These are phyloP conservation scores for Drosophila fuyamai DNA, from an alignment of 1,140 invertebrate species.

Conservation along the genomic window DNA sequence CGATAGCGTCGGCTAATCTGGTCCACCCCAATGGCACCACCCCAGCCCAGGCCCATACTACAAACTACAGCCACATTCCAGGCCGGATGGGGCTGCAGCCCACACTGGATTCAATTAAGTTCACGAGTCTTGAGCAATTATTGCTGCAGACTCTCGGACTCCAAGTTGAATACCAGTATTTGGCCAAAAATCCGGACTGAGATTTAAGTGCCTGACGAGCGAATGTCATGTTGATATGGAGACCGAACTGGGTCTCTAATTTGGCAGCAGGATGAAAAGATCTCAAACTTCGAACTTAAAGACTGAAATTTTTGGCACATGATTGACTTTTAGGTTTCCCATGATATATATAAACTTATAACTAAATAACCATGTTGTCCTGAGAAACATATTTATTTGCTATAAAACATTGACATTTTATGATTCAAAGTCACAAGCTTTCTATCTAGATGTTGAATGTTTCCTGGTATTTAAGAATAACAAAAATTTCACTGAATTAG, in stretches of 20 bases:
- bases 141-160: conserved; percentile 34
- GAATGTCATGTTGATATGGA: neutral
- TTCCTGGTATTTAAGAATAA: no score
- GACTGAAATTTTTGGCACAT: neutral
- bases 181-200: conserved; percentile 13
- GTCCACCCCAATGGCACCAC: conserved; percentile 9
- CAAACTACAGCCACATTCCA: neutral
- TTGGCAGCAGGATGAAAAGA: neutral
- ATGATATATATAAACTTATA: no score
- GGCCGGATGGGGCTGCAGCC: neutral
- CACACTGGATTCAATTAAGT: conserved; percentile 50
- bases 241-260: neutral
- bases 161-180: conserved; percentile 8
- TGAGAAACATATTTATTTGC: no score
- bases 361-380: no score
- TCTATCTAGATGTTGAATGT: no score
- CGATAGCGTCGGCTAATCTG: conserved; percentile 50
- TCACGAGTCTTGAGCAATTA: conserved; percentile 52
- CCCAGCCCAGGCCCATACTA: neutral
- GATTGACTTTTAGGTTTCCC: neutral
- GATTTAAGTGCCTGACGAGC: conserved; percentile 1
- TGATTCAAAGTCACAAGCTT: no score
- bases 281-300: neutral
- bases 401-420: no score
- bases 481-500: no score